These are phyloP conservation scores for Oppia nitens DNA, from an alignment of 1,140 invertebrate species.

Conservation along the genomic window DNA sequence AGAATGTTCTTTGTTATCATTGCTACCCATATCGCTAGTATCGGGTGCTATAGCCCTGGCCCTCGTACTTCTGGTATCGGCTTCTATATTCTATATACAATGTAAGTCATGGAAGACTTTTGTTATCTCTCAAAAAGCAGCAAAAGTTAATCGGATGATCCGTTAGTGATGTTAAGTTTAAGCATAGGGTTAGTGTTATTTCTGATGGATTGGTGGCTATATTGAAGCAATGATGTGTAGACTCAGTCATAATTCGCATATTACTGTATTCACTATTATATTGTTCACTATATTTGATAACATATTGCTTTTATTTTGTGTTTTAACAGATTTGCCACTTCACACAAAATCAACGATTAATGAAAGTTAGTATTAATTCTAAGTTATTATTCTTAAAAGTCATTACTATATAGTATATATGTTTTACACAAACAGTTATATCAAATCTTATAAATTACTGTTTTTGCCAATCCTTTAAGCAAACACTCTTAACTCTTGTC, in stretches of 20 bases:
- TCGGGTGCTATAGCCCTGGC: neutral
- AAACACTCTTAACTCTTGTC: too few species aligned
- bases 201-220: neutral
- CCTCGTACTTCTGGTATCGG: neutral
- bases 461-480: too few species aligned
- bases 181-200: neutral
- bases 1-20: neutral
- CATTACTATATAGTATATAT: too few species aligned
- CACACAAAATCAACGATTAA: constrained; percentile 5
- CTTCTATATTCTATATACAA: neutral
- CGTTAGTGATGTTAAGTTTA: neutral
- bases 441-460: too few species aligned
- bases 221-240: too few species aligned
- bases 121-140: neutral
- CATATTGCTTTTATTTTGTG: neutral
- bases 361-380: constrained; percentile 12
- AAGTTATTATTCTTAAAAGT: neutral
- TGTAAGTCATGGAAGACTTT: neutral
- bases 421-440: too few species aligned
- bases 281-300: neutral
- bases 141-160: neutral
- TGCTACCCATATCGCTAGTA: neutral
- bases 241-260: too few species aligned
- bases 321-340: constrained; percentile 12
- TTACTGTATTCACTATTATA: too few species aligned